Evolutionary conservation across 1,140 invertebrate species (phyloP).

Genomic region (Sipha flava): DNA sequence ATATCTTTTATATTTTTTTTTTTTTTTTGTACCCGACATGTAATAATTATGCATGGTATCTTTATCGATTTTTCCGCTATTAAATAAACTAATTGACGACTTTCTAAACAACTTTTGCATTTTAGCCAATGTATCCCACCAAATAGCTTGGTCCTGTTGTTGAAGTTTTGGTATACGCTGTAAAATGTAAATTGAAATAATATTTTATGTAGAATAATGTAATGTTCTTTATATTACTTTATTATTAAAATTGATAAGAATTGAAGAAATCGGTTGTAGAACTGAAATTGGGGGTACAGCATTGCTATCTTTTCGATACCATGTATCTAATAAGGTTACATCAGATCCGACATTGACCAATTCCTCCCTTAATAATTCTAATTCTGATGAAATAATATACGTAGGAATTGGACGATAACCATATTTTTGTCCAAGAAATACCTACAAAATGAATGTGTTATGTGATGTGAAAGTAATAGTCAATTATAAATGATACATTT

Average conservation of each 20-base stretch:
- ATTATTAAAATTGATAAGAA: conserved; percentile 95
- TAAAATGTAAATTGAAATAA: conserved; percentile 37
- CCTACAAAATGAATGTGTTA: conserved; percentile 50
- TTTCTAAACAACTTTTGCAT: conserved; percentile 93
- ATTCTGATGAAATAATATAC: conserved; percentile 83
- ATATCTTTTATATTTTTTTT: neutral
- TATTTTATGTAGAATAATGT: neutral
- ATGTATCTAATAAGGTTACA: conserved; percentile 74
- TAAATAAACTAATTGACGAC: conserved; percentile 74
- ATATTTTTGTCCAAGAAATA: conserved; percentile 96
- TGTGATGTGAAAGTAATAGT: no score
- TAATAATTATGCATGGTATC: conserved; percentile 97
- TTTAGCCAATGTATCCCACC: conserved; percentile 94
- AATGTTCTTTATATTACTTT: conserved; percentile 58
- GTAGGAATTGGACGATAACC: conserved; percentile 95
- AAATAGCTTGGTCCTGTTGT: conserved; percentile 89
- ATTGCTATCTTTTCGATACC: conserved; percentile 96
- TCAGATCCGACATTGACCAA: conserved; percentile 70
- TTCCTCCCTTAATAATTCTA: conserved; percentile 78
- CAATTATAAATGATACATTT: no score
- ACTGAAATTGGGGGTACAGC: conserved; percentile 87
- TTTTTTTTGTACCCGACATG: conserved; percentile 77
- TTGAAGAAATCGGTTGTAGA: conserved; percentile 92
- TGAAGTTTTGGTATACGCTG: conserved; percentile 86
- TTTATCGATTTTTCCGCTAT: conserved; percentile 76